Conservation (phyloP, 2,888 invertebrate genomes). For the Maniola hyperantus region DNA sequence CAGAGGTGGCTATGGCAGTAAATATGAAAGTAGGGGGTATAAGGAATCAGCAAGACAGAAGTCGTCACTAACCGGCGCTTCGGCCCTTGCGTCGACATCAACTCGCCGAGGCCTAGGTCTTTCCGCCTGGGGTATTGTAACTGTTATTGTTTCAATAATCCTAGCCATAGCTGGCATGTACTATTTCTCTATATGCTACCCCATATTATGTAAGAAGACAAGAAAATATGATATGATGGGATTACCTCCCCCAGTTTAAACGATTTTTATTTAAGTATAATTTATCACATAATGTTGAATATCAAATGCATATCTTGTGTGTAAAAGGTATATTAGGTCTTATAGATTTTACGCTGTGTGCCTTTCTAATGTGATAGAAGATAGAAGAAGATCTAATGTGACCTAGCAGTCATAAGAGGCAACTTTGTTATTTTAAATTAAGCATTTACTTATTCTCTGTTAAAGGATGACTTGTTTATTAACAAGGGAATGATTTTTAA, state of each 20-base stretch:
- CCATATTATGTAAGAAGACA: conserved; percentile 82
- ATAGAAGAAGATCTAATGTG: too few relatives aligned
- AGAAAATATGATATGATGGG: conserved; percentile 83
- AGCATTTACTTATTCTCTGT: too few relatives aligned
- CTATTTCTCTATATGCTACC: conserved; percentile 86
- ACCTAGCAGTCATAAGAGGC: too few relatives aligned
- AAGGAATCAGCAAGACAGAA: conserved; percentile 49
- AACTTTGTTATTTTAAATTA: too few relatives aligned
- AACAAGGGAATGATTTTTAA: too few relatives aligned
- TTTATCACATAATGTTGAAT: background rate
- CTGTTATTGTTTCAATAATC: conserved; percentile 77
- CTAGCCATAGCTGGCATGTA: conserved; percentile 81
- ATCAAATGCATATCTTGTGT: conserved; percentile 23
- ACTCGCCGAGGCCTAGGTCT: conserved; percentile 72
- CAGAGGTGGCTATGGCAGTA: conserved; percentile 30
- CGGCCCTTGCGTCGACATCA: conserved; percentile 48
- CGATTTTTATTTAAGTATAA: background rate
- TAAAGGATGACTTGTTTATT: too few relatives aligned
- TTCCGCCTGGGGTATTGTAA: conserved; percentile 86
- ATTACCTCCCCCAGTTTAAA: conserved; percentile 65
- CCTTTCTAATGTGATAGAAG: too few relatives aligned
- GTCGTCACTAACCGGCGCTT: conserved; percentile 5
- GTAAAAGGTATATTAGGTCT: background rate
- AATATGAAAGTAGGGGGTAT: conserved; percentile 35
- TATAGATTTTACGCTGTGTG: too few relatives aligned